Evolutionary conservation across 2,888 invertebrate species (phyloP).

Genomic region (Drosophila nigricruria): DNA sequence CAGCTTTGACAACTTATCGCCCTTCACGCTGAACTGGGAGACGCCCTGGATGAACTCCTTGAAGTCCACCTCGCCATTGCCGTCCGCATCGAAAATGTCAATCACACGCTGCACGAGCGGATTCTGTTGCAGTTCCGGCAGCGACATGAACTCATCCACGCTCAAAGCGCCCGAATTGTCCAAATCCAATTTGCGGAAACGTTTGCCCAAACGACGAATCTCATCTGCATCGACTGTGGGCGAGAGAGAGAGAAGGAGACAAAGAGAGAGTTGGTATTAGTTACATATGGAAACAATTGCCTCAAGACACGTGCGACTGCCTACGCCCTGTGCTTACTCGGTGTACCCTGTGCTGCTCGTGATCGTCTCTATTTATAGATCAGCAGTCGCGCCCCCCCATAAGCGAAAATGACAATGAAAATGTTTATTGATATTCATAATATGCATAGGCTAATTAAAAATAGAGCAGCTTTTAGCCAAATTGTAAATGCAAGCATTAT

Average conservation of each 20-base stretch:
- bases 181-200: constrained; percentile 99
- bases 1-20: constrained; percentile 99
- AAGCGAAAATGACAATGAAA: constrained; percentile 43
- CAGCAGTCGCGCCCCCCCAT: constrained; percentile 11
- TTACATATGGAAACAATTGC: constrained; percentile 2
- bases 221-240: constrained; percentile 96
- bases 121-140: constrained; percentile 99
- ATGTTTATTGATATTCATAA: constrained; percentile 40
- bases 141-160: constrained; percentile 99
- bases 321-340: constrained; percentile 16
- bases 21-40: constrained; percentile 99
- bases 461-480: constrained; percentile 6
- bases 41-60: constrained; percentile 99
- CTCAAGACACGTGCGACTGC: constrained; percentile 11
- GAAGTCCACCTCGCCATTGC: constrained; percentile 97
- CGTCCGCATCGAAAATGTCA: constrained; percentile 99
- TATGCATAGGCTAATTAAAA: constrained; percentile 33
- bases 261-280: constrained; percentile 1
- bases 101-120: constrained; percentile 99
- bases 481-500: neutral
- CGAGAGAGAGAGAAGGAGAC: too few species aligned
- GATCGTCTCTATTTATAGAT: constrained; percentile 55
- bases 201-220: constrained; percentile 98
- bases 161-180: constrained; percentile 99
- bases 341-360: constrained; percentile 19